Evolutionary conservation across 2,888 invertebrate species (phyloP), one percentile per base, ranked within the genome.

Genomic region (Euplagia quadripunctaria): DNA sequence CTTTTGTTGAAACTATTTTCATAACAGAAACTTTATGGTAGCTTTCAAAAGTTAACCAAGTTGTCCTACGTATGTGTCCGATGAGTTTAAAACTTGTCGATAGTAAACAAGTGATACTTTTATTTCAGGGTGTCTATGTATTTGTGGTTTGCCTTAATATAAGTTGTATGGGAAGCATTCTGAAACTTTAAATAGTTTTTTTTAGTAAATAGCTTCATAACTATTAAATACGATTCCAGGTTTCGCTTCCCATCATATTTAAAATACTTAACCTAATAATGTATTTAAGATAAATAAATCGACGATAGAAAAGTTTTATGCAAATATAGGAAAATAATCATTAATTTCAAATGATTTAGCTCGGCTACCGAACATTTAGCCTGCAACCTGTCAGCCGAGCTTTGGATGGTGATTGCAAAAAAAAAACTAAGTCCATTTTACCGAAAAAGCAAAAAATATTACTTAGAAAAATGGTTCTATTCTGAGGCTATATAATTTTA

Each of bases 1-100:
- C 61, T 49, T 46, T 61, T 63, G 31, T 69, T 63, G 9, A 63
- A 61, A 68, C 58, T 68, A 46, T 58, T 68, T 68, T 58, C 16
- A 68, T 16, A 68, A 61, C 14, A 16, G 20, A 43, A 58, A 68
- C n/a, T 68, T 68, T 68, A 31, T 43, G 6, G 20, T 7, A 43
- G 55, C 68, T 68, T 68, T 68, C 46, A 61, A 68, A 68, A 68
- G 43, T 68, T 46, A 43, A 61, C 20, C n/a, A 46, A 68, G 46
- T 58, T 46, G 16, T 14, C n/a, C 46, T 46, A 5, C 20, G 61
- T n/a, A 16, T 31, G 20, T 20, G 42, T 51, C 3, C 52, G 41
- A 41, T 52, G 67, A 67, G 43, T 58, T 68, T 43, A 43, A 68
- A 68, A 16, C 46, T 68, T 61, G 43, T 4, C 7, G 1, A 43